These are phyloP conservation scores for Drosophila helvetica DNA, from an alignment of 2,888 invertebrate species.

Conservation along the genomic window DNA sequence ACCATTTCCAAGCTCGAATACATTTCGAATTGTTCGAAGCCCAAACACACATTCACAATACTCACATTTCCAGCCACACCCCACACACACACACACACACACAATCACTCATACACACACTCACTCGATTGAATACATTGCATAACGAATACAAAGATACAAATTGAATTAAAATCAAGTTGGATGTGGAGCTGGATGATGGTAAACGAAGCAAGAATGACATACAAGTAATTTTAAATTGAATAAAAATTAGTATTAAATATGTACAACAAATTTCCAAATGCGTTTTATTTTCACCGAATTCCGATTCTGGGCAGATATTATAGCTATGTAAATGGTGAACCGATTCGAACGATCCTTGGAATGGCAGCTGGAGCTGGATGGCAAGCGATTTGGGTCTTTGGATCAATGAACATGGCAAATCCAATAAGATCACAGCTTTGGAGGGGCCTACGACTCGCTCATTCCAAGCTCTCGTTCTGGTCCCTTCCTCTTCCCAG, in stretches of 20 bases:
- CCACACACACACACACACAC: constrained; percentile 11
- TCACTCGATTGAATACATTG: constrained; percentile 47
- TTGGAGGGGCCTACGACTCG: too few relatives aligned
- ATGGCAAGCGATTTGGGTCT: too few relatives aligned
- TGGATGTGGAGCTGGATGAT: constrained; percentile 25
- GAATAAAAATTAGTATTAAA: constrained; percentile 76
- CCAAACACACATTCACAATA: constrained; percentile 6
- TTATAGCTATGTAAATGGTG: too few relatives aligned
- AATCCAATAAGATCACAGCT: too few relatives aligned
- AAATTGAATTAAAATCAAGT: constrained; percentile 24
- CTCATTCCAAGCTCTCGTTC: background rate
- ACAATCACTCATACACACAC: constrained; percentile 22
- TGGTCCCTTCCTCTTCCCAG: background rate
- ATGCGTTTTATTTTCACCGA: constrained; percentile 29
- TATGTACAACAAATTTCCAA: constrained; percentile 66
- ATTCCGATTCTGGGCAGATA: background rate
- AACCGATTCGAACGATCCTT: too few relatives aligned
- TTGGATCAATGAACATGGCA: too few relatives aligned
- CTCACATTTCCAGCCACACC: background rate
- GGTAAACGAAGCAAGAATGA: constrained; percentile 59
- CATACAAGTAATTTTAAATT: constrained; percentile 78
- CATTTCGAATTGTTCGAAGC: constrained; percentile 39
- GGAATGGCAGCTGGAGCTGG: too few relatives aligned
- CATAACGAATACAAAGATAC: constrained; percentile 49
- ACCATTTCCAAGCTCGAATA: constrained; percentile 37